Evolutionary conservation across 2,113 vertebrate genomes (phyloP).

Genomic region (Proterorhinus semilunaris): DNA sequence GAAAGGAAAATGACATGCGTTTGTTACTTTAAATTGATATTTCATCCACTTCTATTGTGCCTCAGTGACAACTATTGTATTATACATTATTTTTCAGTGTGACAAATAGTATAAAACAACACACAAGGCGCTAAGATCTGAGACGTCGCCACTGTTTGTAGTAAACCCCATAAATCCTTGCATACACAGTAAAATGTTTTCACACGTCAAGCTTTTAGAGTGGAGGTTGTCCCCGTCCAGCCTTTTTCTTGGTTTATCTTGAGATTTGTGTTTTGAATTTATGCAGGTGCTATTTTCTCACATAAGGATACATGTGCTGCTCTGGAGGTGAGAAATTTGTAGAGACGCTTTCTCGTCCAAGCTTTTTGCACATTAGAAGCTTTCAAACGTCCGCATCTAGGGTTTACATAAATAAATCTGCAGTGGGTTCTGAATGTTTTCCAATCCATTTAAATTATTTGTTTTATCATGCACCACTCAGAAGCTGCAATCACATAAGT

Average conservation of each 20-base stretch:
- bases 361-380: background rate
- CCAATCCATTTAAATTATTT: too few species aligned
- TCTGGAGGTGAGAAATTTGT: background rate
- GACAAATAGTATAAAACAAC: background rate
- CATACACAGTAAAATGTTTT: background rate
- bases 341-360: background rate
- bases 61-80: background rate
- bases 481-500: too few species aligned
- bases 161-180: background rate
- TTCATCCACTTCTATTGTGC: too few species aligned
- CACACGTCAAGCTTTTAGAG: background rate
- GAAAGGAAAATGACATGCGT: too few species aligned
- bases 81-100: background rate
- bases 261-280: background rate
- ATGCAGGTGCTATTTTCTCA: conserved; percentile 1
- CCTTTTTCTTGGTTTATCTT: background rate
- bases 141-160: background rate
- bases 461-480: too few species aligned
- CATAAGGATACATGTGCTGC: background rate
- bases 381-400: background rate
- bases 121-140: background rate
- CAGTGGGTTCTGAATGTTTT: too few species aligned
- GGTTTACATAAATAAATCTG: too few species aligned
- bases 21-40: too few species aligned
- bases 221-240: background rate